These are phyloP conservation scores for Alca torda DNA, from an alignment of 2,797 vertebrate species.

Conservation along the genomic window DNA sequence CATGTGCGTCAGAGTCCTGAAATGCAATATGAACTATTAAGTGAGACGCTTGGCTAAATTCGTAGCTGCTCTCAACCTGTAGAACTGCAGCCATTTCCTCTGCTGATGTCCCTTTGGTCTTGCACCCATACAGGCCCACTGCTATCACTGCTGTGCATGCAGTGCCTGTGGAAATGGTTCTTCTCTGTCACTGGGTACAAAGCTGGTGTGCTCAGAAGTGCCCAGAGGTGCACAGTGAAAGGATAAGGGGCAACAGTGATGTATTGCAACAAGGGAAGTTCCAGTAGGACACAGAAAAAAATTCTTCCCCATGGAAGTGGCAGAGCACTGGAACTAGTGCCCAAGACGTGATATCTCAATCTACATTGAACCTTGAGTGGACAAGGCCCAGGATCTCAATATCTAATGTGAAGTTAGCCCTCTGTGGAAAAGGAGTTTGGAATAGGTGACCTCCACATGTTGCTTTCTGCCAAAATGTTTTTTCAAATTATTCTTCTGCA, in stretches of 20 bases:
- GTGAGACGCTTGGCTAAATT: not conserved
- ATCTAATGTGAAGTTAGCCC: not conserved
- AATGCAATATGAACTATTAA: not conserved
- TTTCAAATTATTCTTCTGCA: not conserved
- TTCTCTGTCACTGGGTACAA: not conserved
- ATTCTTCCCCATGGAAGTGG: rapidly evolving
- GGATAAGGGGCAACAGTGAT: not conserved
- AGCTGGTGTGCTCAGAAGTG: not conserved
- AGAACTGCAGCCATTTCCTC: not conserved
- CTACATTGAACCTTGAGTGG: not conserved
- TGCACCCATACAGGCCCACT: not conserved
- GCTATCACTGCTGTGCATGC: not conserved
- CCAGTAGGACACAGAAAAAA: not conserved
- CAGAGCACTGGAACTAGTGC: not conserved
- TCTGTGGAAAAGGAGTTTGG: not conserved
- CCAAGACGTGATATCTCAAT: not conserved
- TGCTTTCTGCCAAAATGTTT: not conserved
- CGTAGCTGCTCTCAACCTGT: not conserved
- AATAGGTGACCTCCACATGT: not conserved
- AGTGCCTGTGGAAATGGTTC: not conserved
- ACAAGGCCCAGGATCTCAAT: not conserved
- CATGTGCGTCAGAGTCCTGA: not conserved
- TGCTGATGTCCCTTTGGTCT: not conserved
- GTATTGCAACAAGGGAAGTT: not conserved
- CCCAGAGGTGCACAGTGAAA: not conserved